Conservation (phyloP, 2,113 vertebrate species). For the Heterotis niloticus region DNA sequence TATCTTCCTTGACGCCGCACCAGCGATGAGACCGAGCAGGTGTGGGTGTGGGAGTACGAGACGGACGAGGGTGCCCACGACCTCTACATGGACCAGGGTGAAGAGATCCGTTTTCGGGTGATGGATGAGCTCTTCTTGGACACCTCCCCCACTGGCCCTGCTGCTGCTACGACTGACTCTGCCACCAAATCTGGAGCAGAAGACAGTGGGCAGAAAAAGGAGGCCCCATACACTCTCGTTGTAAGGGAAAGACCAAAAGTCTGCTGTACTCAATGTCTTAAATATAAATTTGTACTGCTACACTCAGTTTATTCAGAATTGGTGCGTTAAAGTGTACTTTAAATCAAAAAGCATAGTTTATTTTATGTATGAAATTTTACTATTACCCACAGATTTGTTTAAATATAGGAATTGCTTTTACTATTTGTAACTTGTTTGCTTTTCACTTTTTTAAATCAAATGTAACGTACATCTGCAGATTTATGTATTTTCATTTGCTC, state of each 20-base stretch:
- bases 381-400: too few species aligned
- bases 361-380: too few species aligned
- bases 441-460: not conserved
- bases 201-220: conserved; percentile 74
- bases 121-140: conserved; percentile 90
- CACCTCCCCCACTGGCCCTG: conserved; percentile 86
- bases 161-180: conserved; percentile 56
- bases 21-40: conserved; percentile 92
- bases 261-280: too few species aligned
- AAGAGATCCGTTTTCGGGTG: conserved; percentile 90
- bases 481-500: not conserved
- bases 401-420: too few species aligned
- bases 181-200: conserved; percentile 47
- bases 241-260: conserved; percentile 56
- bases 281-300: too few species aligned
- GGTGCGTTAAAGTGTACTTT: too few species aligned
- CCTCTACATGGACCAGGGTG: conserved; percentile 95
- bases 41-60: conserved; percentile 98
- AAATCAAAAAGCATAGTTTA: too few species aligned
- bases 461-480: not conserved
- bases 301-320: too few species aligned
- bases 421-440: too few species aligned
- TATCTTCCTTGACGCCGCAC: conserved; percentile 58
- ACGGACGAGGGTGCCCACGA: conserved; percentile 95
- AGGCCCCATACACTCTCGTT: conserved; percentile 85